Evolutionary conservation across 2,888 invertebrate species (phyloP).

Genomic region (Orthonevra nobilis): DNA sequence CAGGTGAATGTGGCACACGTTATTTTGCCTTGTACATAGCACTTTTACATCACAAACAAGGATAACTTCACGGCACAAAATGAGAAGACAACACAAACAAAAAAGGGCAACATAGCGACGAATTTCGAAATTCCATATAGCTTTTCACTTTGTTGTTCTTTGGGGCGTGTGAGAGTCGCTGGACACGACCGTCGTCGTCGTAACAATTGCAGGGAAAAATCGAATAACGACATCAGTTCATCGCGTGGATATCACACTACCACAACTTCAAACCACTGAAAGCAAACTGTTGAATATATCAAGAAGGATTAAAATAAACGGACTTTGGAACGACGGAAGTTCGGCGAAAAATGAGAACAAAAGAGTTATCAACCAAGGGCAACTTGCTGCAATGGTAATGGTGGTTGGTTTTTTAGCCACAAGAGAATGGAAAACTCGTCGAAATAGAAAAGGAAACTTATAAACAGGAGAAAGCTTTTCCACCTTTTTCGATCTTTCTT

Average conservation of each 20-base stretch:
- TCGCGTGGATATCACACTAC: conserved; percentile 29
- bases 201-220: conserved; percentile 31
- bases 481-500: conserved; percentile 51
- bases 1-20: conserved; percentile 29
- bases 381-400: no score
- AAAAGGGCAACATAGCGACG: conserved; percentile 9
- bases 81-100: not conserved
- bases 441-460: conserved; percentile 12
- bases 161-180: conserved; percentile 33
- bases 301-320: conserved; percentile 13
- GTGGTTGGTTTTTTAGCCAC: no score
- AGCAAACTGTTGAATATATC: conserved; percentile 69
- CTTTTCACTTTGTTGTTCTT: conserved; percentile 55
- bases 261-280: conserved; percentile 32
- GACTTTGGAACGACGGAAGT: conserved; percentile 20
- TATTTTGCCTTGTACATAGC: conserved; percentile 5
- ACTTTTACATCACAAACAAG: not conserved
- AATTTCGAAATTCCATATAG: conserved; percentile 18
- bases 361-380: conserved; percentile 17
- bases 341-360: conserved; percentile 30
- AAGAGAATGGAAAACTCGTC: no score
- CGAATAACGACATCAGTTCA: conserved; percentile 43
- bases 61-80: conserved; percentile 1
- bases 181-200: conserved; percentile 6
- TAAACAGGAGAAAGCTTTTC: conserved; percentile 59